phyloP scores from a whole-genome alignment of 2,797 vertebrate genomes.

The Pristis pectinata region DNA sequence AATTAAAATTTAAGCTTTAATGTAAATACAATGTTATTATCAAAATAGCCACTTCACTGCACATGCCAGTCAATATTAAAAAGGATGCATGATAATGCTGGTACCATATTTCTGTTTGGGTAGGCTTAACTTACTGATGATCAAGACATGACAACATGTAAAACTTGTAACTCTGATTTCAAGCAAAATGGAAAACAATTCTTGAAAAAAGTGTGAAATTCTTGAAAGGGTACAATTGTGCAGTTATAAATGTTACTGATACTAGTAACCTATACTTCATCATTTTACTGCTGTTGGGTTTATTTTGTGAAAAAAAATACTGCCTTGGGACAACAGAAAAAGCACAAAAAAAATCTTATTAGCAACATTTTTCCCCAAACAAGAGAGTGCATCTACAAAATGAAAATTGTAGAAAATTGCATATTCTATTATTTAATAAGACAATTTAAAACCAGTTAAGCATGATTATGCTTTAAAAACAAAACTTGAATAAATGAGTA shows the following conservation, averaged over 20 bases:
- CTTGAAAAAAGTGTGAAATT: background rate
- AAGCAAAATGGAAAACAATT: background rate
- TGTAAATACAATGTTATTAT: no score
- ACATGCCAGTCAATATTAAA: background rate
- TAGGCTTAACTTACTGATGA: background rate
- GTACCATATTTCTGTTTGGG: background rate
- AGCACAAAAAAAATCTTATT: background rate
- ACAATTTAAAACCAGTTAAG: slow-evolving; percentile 22
- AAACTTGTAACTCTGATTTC: background rate
- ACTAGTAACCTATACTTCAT: background rate
- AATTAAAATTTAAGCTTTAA: no score
- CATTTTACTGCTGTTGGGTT: background rate
- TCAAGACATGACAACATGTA: background rate
- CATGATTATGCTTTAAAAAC: background rate
- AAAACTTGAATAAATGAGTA: background rate
- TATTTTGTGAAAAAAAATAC: background rate
- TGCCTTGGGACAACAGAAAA: background rate
- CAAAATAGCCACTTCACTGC: background rate
- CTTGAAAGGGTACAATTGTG: background rate
- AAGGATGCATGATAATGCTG: background rate
- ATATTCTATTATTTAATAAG: slow-evolving; percentile 1
- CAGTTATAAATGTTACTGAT: background rate
- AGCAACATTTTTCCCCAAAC: background rate
- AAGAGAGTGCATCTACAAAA: background rate
- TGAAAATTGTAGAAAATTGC: slow-evolving; percentile 17